These are phyloP conservation scores for Takifugu bimaculatus DNA, from an alignment of 2,113 vertebrate species.

Conservation along the genomic window DNA sequence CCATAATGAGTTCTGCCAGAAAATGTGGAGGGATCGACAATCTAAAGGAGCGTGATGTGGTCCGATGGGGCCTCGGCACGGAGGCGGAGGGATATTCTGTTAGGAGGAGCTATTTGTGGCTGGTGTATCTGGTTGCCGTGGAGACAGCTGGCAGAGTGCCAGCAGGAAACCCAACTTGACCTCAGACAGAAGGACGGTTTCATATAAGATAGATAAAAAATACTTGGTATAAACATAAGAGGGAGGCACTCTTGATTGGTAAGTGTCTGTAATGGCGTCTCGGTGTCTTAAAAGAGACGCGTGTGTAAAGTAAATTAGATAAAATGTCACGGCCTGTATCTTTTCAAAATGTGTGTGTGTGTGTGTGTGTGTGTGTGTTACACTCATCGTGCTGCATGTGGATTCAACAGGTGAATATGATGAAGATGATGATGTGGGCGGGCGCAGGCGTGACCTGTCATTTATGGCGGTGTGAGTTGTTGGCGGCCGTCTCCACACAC, in stretches of 20 bases:
- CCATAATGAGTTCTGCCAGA: constrained; percentile 21
- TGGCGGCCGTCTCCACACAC: no score
- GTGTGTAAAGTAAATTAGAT: no score
- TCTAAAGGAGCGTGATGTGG: constrained; percentile 45
- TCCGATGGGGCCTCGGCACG: constrained; percentile 14
- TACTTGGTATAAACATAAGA: constrained; percentile 4
- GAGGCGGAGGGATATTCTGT: constrained; percentile 50
- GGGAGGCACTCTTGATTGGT: background rate
- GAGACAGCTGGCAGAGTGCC: constrained; percentile 67
- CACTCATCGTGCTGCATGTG: no score
- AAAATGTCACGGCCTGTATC: no score
- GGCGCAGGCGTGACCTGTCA: no score
- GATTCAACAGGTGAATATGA: no score
- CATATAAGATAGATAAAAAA: constrained; percentile 13
- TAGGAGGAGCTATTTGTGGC: constrained; percentile 66
- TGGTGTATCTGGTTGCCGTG: constrained; percentile 67
- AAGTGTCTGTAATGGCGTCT: no score
- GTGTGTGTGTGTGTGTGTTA: no score
- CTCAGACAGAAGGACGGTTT: constrained; percentile 16
- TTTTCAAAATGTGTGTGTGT: no score
- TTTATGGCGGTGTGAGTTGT: no score
- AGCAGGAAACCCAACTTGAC: constrained; percentile 59
- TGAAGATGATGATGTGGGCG: no score
- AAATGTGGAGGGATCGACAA: constrained; percentile 47
- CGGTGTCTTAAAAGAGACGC: no score